phyloP scores from a whole-genome alignment of 2,888 invertebrate genomes.

The Rotaria macrura region DNA sequence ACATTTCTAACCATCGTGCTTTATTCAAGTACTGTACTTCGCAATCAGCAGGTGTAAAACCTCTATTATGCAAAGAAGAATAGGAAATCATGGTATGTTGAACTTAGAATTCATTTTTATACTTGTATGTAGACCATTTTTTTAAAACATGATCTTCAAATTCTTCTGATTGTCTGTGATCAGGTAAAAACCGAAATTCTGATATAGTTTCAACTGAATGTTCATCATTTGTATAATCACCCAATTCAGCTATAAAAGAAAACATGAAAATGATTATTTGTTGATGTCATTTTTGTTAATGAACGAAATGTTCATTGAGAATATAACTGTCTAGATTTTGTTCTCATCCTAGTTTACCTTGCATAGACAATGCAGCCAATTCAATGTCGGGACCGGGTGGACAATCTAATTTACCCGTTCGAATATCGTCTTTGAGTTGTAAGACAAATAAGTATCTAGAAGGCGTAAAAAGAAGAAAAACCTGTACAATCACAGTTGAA shows the following conservation, averaged over 20 bases:
- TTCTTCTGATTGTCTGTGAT: constrained; percentile 72
- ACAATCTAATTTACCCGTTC: constrained; percentile 78
- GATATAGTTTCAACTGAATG: constrained; percentile 94
- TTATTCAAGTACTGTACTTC: constrained; percentile 88
- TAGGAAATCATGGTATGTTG: background rate
- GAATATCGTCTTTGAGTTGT: constrained; percentile 86
- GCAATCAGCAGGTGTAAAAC: constrained; percentile 82
- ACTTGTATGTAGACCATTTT: constrained; percentile 61
- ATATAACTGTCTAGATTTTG: background rate
- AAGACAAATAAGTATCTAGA: constrained; percentile 91
- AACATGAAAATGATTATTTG: too few species aligned
- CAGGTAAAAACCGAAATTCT: constrained; percentile 89
- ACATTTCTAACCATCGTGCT: constrained; percentile 94
- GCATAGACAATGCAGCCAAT: constrained; percentile 76
- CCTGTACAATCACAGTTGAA: too few species aligned
- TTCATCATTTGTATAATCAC: constrained; percentile 79
- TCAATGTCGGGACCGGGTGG: constrained; percentile 76
- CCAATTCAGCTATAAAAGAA: constrained; percentile 69
- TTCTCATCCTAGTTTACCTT: constrained; percentile 61
- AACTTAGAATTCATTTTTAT: background rate
- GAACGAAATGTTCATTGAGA: constrained; percentile 24
- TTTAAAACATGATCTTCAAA: constrained; percentile 87
- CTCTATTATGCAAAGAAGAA: constrained; percentile 51
- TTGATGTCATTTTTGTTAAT: background rate
- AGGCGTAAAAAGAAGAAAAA: background rate